phyloP scores from a whole-genome alignment of 1,140 invertebrate species.

The Spodoptera frugiperda region DNA sequence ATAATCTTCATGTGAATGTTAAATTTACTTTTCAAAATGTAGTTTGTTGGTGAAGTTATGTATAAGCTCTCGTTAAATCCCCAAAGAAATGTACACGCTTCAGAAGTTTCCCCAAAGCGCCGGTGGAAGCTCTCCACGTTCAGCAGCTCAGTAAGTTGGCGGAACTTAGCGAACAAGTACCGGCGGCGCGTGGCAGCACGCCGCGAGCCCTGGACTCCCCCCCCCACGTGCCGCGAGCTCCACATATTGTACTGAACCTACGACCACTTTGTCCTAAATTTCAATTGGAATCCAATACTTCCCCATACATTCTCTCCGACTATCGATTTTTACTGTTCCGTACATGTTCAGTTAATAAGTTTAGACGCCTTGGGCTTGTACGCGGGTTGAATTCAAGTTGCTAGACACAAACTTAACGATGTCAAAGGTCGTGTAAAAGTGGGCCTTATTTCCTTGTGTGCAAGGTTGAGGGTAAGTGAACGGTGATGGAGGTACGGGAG shows the following conservation, averaged over 20 bases:
- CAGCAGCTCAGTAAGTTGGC: conserved; percentile 19
- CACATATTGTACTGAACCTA: not conserved
- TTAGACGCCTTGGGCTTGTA: conserved; percentile 50
- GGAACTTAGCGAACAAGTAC: conserved; percentile 13
- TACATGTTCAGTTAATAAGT: conserved; percentile 56
- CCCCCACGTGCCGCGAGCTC: not conserved
- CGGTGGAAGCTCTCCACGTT: conserved; percentile 12
- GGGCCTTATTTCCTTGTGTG: not conserved
- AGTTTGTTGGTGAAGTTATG: conserved; percentile 7
- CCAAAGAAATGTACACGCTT: conserved; percentile 24
- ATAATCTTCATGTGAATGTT: not conserved
- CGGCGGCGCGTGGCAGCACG: not conserved
- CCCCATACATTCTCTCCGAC: conserved; percentile 27
- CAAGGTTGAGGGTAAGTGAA: not conserved
- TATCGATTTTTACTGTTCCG: conserved; percentile 31
- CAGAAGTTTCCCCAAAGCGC: conserved; percentile 14
- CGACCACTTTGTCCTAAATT: conserved; percentile 24
- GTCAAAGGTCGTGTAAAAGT: not conserved
- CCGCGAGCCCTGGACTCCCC: not conserved
- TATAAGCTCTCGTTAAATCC: not conserved
- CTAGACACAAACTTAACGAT: not conserved
- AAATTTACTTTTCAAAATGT: conserved; percentile 1
- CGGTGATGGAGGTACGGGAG: not conserved
- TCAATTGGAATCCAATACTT: conserved; percentile 30
- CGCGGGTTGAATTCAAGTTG: conserved; percentile 47